These are phyloP conservation scores for Brevipalpus yothersi DNA, from an alignment of 1,140 invertebrate genomes.

Conservation along the genomic window DNA sequence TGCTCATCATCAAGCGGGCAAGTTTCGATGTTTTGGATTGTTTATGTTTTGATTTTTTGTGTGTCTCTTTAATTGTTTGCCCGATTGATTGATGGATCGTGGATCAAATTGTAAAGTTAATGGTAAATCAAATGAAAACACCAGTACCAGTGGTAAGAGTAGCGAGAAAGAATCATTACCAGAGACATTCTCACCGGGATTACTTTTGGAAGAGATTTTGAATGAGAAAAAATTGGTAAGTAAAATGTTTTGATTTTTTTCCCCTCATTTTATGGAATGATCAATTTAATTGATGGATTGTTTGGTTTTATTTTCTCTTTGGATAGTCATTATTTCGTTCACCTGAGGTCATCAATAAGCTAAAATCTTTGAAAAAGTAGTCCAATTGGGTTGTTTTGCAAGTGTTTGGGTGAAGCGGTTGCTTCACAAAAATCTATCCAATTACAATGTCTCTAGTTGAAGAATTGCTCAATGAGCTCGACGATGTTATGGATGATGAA, in stretches of 20 bases:
- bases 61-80: no score
- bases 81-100: no score
- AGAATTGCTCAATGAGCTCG: constrained; percentile 76
- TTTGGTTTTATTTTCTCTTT: not conserved
- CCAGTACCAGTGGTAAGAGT: no score
- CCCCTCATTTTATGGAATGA: not conserved
- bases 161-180: no score
- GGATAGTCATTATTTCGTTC: not conserved
- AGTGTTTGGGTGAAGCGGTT: not conserved
- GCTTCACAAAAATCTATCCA: not conserved
- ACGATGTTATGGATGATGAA: constrained; percentile 46
- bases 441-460: constrained; percentile 78
- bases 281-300: not conserved
- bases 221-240: not conserved
- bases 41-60: no score
- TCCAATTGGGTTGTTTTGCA: not conserved
- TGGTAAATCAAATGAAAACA: no score
- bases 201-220: not conserved
- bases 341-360: not conserved
- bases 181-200: no score
- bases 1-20: no score
- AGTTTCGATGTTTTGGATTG: no score
- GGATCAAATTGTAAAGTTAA: no score
- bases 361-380: not conserved
- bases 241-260: not conserved